A percentile compares a stretch with the other conserved stretches of the same genome.
Evolutionary conservation across 2,797 vertebrate genomes (phyloP).

Genomic region (Galaxias olidus): DNA sequence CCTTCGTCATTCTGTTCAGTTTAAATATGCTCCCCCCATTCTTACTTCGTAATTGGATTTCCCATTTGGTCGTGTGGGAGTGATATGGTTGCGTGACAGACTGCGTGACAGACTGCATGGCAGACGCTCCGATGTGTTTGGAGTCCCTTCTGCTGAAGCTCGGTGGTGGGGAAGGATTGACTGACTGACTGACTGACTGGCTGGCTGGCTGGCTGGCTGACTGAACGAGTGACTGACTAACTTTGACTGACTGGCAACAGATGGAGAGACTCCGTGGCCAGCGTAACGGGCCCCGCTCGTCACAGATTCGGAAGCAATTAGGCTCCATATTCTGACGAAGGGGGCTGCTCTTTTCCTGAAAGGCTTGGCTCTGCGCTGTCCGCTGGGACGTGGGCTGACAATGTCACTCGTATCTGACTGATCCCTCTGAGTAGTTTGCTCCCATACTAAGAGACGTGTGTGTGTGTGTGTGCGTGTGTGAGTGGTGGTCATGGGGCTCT

Average conservation of each 20-base stretch:
- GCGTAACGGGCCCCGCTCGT: constrained; percentile 31
- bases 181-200: too few species aligned
- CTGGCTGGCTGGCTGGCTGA: too few species aligned
- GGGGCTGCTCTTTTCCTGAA: constrained; percentile 22
- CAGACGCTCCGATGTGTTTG: constrained; percentile 14
- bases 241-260: constrained; percentile 33
- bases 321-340: constrained; percentile 24
- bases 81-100: too few species aligned
- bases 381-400: constrained; percentile 26
- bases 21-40: background rate
- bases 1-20: too few species aligned
- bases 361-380: constrained; percentile 21
- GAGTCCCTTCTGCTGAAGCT: constrained; percentile 38
- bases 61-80: constrained; percentile 8
- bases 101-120: too few species aligned
- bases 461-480: constrained; percentile 8
- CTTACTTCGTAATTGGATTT: constrained; percentile 23
- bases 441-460: background rate
- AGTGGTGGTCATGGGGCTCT: constrained; percentile 1
- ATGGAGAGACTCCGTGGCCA: constrained; percentile 42
- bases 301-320: constrained; percentile 30
- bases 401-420: constrained; percentile 10
- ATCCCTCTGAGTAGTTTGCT: constrained; percentile 25
- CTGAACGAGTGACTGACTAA: too few species aligned
- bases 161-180: constrained; percentile 22